Percentiles rank a stretch among this genome's conserved stretches.
Conservation (phyloP, 1,140 invertebrate genomes). For the Onthophagus taurus region DNA sequence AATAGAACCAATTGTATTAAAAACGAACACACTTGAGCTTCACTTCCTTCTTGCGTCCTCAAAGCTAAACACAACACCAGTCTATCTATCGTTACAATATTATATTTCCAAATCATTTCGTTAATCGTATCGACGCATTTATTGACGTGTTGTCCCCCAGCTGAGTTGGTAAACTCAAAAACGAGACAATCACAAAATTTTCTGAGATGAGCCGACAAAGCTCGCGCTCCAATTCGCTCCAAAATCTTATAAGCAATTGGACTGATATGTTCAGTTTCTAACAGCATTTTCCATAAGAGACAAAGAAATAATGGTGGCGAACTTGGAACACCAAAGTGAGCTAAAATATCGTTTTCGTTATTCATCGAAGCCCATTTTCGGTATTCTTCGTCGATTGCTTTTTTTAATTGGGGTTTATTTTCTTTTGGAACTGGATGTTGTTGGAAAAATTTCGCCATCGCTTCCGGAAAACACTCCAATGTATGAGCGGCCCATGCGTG, state of each 20-base stretch:
- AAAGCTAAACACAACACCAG: conserved; percentile 82
- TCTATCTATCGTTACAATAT: conserved; percentile 89
- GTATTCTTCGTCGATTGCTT: conserved; percentile 89
- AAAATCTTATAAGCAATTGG: conserved; percentile 92
- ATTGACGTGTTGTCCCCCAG: conserved; percentile 74
- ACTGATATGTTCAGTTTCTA: conserved; percentile 86
- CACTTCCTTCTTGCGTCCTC: conserved; percentile 83
- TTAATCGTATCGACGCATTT: conserved; percentile 92
- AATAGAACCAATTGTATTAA: conserved; percentile 86
- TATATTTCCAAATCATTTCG: conserved; percentile 96
- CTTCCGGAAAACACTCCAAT: conserved; percentile 80
- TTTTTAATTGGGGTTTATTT: conserved; percentile 83
- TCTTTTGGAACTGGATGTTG: conserved; percentile 77
- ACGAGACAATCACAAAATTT: conserved; percentile 94
- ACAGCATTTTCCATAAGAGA: conserved; percentile 91
- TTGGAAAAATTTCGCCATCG: conserved; percentile 78
- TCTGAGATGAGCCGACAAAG: conserved; percentile 78
- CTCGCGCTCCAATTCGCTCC: conserved; percentile 84
- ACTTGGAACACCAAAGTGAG: conserved; percentile 85
- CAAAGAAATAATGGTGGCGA: conserved; percentile 83
- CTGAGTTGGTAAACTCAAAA: conserved; percentile 79
- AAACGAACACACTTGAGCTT: conserved; percentile 90
- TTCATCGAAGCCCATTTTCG: conserved; percentile 94
- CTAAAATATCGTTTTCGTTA: conserved; percentile 92
- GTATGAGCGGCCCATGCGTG: conserved; percentile 92